Evolutionary conservation across 2,113 vertebrate genomes (phyloP).

Genomic region (Peromyscus leucopus): DNA sequence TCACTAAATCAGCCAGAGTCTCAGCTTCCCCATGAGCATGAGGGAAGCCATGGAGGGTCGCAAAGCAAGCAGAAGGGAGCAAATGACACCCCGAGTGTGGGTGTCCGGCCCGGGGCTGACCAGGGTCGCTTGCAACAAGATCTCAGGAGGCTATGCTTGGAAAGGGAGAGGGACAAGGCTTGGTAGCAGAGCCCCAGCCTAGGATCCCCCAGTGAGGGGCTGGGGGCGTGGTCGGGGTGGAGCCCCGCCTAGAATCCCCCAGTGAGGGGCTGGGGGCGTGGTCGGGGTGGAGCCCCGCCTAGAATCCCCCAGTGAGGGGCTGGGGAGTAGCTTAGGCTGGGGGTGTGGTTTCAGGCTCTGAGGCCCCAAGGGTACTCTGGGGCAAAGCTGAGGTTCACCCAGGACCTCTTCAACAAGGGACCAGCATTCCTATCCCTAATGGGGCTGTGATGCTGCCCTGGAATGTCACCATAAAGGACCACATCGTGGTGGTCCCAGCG

Average conservation of each 20-base stretch:
- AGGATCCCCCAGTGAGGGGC: not conserved
- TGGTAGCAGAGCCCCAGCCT: not conserved
- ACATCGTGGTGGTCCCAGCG: too few relatives aligned
- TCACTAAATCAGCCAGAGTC: too few relatives aligned
- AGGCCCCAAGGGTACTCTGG: not conserved
- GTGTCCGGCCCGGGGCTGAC: not conserved
- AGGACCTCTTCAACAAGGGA: not conserved
- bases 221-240: not conserved
- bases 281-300: not conserved
- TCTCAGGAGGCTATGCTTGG: not conserved
- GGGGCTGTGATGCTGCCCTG: not conserved
- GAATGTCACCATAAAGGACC: not conserved
- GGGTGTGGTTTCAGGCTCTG: not conserved
- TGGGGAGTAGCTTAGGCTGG: not conserved
- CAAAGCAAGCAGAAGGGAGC: not conserved
- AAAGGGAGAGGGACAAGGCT: not conserved
- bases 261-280: not conserved
- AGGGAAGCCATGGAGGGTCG: not conserved
- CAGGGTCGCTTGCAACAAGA: not conserved
- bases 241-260: not conserved
- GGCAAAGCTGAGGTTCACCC: not conserved
- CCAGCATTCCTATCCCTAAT: not conserved
- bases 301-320: not conserved
- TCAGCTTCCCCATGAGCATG: rapidly evolving
- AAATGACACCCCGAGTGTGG: rapidly evolving